A percentile compares a stretch with the other conserved stretches of the same genome.
These are phyloP conservation scores for Sternarchorhynchus goeldii DNA, from an alignment of 2,797 vertebrate genomes.

Conservation along the genomic window DNA sequence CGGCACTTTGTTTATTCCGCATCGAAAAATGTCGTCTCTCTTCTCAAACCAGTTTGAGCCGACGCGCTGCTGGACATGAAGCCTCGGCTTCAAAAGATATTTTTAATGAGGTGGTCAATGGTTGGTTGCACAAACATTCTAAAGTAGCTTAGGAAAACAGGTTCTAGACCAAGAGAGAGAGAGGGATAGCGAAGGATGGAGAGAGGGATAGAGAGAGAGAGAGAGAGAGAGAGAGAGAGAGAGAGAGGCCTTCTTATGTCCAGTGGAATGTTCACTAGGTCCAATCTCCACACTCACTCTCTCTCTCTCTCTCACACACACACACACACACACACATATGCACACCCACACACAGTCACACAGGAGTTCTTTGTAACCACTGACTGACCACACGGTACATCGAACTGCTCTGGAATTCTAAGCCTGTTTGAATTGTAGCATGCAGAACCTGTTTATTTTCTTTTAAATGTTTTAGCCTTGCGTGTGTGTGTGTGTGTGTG, in stretches of 20 bases:
- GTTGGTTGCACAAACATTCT: constrained; percentile 67
- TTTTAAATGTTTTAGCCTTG: constrained; percentile 55
- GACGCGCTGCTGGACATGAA: constrained; percentile 53
- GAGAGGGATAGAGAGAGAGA: background rate
- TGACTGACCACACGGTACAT: constrained; percentile 55
- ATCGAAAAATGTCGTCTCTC: constrained; percentile 60
- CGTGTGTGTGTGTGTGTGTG: constrained; percentile 41
- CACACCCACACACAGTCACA: constrained; percentile 46
- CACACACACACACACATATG: constrained; percentile 18
- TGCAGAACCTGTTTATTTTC: constrained; percentile 63
- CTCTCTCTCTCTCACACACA: constrained; percentile 44
- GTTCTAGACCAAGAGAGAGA: constrained; percentile 45
- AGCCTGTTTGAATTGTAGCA: constrained; percentile 50
- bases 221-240: constrained; percentile 23
- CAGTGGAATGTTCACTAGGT: constrained; percentile 60
- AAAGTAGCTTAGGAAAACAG: constrained; percentile 68
- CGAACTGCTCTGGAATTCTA: constrained; percentile 58
- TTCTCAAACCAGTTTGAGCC: constrained; percentile 61
- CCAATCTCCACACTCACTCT: constrained; percentile 54
- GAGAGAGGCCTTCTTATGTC: constrained; percentile 62
- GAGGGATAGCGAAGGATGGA: constrained; percentile 36
- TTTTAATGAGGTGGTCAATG: constrained; percentile 67
- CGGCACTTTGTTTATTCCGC: constrained; percentile 61
- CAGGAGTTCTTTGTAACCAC: constrained; percentile 62
- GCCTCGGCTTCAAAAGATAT: constrained; percentile 61